phyloP scores from a whole-genome alignment of 2,113 vertebrate species.

The Mellivora capensis region DNA sequence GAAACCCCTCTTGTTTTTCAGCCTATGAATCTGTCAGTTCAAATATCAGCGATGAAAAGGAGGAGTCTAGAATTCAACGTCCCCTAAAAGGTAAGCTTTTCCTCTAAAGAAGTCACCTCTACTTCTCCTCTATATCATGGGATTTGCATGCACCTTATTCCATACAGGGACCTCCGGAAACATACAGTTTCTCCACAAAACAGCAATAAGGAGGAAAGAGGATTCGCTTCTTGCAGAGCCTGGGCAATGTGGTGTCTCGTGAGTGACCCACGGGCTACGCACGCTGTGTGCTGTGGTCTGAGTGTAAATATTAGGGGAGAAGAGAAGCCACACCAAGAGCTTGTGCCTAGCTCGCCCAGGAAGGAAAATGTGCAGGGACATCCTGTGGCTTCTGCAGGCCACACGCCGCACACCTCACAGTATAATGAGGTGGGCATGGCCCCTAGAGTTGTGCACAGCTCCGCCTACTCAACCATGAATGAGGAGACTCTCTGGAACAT shows the following conservation, averaged over 20 bases:
- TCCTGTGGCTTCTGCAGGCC: neutral
- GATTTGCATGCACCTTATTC: neutral
- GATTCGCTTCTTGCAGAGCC: neutral
- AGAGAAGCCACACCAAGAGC: neutral
- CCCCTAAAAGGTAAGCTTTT: neutral
- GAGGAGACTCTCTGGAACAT: neutral
- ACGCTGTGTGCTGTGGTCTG: neutral
- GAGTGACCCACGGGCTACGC: neutral
- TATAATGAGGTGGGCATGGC: neutral
- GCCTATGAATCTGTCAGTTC: neutral
- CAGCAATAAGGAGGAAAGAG: neutral
- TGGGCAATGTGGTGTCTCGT: neutral
- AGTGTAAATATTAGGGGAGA: neutral
- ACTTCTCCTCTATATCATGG: neutral
- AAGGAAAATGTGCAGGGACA: neutral
- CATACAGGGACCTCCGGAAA: neutral
- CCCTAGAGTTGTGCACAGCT: neutral
- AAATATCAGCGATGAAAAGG: neutral
- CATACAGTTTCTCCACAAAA: neutral
- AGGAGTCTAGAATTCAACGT: neutral
- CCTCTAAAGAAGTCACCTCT: neutral
- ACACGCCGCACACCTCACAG: neutral
- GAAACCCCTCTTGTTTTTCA: constrained; percentile 34
- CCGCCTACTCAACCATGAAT: neutral
- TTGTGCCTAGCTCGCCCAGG: neutral